A percentile compares a stretch with the other conserved stretches of the same genome.
Conservation (phyloP, 2,113 vertebrate genomes). For the Mungos mungo region DNA sequence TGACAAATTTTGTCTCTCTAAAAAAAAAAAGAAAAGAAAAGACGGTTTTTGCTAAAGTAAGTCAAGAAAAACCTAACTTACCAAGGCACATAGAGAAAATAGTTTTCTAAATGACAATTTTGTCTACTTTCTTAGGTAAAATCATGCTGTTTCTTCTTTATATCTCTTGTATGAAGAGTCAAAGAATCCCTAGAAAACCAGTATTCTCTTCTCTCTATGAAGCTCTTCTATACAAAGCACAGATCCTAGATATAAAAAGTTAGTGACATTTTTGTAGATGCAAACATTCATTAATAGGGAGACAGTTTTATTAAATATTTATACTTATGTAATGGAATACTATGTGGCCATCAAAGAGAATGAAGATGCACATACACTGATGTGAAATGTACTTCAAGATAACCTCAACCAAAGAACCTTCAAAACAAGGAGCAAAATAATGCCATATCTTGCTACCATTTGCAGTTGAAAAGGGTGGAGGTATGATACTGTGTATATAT, state of each 20-base stretch:
- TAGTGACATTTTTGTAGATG: not conserved
- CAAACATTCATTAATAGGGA: not conserved
- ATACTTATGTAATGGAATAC: not conserved
- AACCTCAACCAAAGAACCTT: not conserved
- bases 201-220: not conserved
- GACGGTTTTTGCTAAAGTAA: not conserved
- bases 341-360: not conserved
- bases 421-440: not conserved
- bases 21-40: conserved; percentile 18
- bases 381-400: not conserved
- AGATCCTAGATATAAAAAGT: not conserved
- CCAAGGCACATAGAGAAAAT: not conserved
- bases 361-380: not conserved
- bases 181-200: not conserved
- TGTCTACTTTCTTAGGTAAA: not conserved
- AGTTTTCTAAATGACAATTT: not conserved
- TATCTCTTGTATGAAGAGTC: not conserved
- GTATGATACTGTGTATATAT: not conserved
- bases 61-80: not conserved
- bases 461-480: not conserved
- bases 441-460: not conserved
- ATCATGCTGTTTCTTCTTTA: not conserved
- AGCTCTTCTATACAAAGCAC: not conserved
- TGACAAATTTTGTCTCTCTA: conserved; percentile 13
- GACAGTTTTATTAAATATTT: not conserved